Conservation (phyloP, 2,113 vertebrate species). For the Phylloscopus trochilus region DNA sequence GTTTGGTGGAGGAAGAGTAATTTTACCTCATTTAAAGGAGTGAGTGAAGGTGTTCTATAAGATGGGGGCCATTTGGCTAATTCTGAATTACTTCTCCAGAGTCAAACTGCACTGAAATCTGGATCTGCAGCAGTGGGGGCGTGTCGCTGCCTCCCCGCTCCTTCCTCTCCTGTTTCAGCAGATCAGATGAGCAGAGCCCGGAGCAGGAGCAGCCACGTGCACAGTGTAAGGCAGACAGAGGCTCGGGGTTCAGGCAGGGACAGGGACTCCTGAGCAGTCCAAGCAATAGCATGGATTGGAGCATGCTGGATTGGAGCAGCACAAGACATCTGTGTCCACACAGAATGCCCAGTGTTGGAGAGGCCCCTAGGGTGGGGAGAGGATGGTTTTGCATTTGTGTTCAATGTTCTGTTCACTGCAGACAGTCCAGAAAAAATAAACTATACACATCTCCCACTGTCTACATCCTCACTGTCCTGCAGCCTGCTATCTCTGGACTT, state of each 20-base stretch:
- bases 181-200: neutral
- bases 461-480: neutral
- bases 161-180: neutral
- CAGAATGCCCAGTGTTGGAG: accelerated
- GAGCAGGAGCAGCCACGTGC: accelerated
- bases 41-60: neutral
- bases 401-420: neutral
- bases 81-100: neutral
- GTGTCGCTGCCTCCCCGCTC: accelerated
- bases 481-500: neutral
- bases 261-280: neutral
- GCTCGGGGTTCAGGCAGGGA: neutral
- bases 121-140: accelerated
- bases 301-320: neutral
- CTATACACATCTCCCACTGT: neutral
- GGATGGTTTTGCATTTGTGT: neutral
- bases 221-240: neutral
- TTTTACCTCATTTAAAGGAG: neutral
- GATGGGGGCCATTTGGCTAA: neutral
- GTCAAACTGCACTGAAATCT: neutral
- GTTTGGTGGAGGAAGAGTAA: neutral
- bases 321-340: accelerated
- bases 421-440: neutral
- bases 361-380: neutral
- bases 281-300: neutral